A percentile compares a stretch with the other conserved stretches of the same genome.
Evolutionary conservation across 2,888 invertebrate species (phyloP).

Genomic region (Smittia aterrima): DNA sequence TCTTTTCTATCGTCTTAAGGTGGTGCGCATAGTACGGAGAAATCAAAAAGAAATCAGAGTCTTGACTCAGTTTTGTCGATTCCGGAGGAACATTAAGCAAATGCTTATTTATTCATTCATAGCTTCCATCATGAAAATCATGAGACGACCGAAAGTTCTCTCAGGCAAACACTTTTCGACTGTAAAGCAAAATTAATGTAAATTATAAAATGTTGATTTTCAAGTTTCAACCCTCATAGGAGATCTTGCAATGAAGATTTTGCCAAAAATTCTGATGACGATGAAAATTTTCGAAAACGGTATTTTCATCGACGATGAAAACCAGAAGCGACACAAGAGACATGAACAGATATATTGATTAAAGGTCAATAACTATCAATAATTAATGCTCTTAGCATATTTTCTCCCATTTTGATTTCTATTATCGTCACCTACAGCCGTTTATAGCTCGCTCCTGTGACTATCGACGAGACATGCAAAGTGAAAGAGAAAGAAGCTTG

Average conservation of each 20-base stretch:
- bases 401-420: neutral
- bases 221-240: neutral
- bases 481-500: too few species aligned
- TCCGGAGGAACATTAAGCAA: too few species aligned
- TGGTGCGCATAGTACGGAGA: too few species aligned
- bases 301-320: neutral
- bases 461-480: neutral
- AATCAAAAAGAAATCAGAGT: too few species aligned
- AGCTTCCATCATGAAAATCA: too few species aligned
- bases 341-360: slow-evolving; percentile 1
- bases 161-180: too few species aligned
- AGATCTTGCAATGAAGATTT: neutral
- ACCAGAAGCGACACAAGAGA: neutral
- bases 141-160: too few species aligned
- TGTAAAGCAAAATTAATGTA: too few species aligned
- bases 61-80: too few species aligned
- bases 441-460: neutral
- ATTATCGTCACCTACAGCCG: too few species aligned
- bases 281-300: neutral
- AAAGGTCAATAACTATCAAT: slow-evolving; percentile 10
- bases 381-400: neutral
- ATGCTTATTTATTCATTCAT: too few species aligned
- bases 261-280: neutral
- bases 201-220: neutral
- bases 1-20: too few species aligned